These are phyloP conservation scores for Antitype chi DNA, from an alignment of 2,888 invertebrate species.

Conservation along the genomic window DNA sequence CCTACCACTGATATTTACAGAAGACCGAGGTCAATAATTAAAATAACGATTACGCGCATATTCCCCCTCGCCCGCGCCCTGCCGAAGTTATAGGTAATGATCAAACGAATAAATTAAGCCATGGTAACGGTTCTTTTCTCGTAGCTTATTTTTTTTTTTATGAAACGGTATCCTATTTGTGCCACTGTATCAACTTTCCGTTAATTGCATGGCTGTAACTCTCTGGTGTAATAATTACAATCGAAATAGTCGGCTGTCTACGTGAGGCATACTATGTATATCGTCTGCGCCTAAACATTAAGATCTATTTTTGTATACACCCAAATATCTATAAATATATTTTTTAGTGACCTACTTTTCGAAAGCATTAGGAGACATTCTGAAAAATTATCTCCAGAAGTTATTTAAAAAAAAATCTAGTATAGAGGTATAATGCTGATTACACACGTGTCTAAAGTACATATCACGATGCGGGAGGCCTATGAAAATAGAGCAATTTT, in stretches of 20 bases:
- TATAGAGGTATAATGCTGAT: slow-evolving; percentile 1
- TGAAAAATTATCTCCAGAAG: background rate
- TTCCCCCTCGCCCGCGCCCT: slow-evolving; percentile 27
- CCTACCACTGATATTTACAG: slow-evolving; percentile 64
- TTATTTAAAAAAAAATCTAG: background rate
- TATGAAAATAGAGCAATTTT: slow-evolving; percentile 35
- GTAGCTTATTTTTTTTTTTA: background rate
- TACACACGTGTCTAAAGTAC: slow-evolving; percentile 8
- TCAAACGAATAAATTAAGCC: slow-evolving; percentile 36
- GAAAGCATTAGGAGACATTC: slow-evolving; percentile 26
- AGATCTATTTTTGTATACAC: slow-evolving; percentile 58
- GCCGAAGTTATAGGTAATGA: slow-evolving; percentile 44
- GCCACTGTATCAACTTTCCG: background rate
- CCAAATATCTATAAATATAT: slow-evolving; percentile 59
- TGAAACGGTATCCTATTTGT: background rate
- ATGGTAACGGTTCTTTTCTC: slow-evolving; percentile 20
- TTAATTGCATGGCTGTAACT: slow-evolving; percentile 5
- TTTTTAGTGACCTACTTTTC: slow-evolving; percentile 64
- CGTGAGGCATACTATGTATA: background rate
- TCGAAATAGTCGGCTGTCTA: slow-evolving; percentile 13
- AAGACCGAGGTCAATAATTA: slow-evolving; percentile 64
- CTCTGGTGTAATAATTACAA: slow-evolving; percentile 6
- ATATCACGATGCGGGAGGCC: slow-evolving; percentile 59
- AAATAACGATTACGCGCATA: slow-evolving; percentile 69
- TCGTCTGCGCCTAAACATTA: slow-evolving; percentile 21